Conservation (phyloP, 92 coral and sea anemone genomes). For the Galaxea fascicularis region DNA sequence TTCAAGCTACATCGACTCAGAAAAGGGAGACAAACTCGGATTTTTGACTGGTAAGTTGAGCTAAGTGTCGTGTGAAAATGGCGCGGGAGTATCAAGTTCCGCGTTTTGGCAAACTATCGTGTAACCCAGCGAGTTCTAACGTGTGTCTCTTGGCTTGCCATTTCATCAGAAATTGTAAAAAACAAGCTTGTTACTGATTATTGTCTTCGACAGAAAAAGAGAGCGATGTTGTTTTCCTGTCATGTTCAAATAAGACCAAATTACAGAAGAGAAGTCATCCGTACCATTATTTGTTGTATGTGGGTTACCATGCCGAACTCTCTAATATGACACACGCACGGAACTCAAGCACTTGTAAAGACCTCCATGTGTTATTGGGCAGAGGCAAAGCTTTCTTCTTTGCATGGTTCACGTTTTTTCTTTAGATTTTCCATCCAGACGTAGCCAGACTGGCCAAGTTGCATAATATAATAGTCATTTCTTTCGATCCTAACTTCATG, state of each 20-base stretch:
- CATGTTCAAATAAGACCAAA: neutral
- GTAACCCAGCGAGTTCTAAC: neutral
- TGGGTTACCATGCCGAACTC: neutral
- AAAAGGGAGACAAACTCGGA: neutral
- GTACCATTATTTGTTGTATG: neutral
- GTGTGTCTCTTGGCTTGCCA: neutral
- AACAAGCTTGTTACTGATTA: neutral
- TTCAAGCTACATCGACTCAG: neutral
- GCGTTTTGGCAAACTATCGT: neutral
- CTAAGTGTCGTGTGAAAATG: slow-evolving; percentile 24
- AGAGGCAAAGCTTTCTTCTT: neutral
- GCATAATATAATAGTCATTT: neutral
- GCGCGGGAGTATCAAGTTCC: slow-evolving; percentile 36
- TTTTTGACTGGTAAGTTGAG: neutral
- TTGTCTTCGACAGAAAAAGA: neutral
- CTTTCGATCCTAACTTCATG: neutral
- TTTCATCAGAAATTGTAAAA: neutral
- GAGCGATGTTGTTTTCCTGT: neutral
- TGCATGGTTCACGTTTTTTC: neutral
- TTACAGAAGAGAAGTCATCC: neutral
- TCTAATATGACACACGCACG: neutral
- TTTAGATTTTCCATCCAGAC: neutral
- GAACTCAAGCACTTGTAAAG: too few relatives aligned
- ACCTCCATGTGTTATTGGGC: too few relatives aligned
- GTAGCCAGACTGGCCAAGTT: too few relatives aligned